Conservation (phyloP, 2,888 invertebrate species). For the Ectemnius continuus region DNA sequence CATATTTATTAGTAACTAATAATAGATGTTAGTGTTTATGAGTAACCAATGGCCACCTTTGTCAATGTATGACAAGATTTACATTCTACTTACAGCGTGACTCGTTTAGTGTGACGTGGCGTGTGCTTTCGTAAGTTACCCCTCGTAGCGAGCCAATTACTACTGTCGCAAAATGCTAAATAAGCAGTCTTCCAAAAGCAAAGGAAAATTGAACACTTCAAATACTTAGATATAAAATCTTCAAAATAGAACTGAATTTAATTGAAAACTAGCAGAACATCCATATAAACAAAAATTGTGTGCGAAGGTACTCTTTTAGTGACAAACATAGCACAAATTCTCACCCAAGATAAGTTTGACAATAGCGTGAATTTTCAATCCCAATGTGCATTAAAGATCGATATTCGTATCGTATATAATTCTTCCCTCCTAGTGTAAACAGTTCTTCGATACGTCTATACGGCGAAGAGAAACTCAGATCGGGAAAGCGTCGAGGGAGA, state of each 20-base stretch:
- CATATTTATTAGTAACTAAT: no score
- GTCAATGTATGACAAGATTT: no score
- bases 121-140: conserved; percentile 65
- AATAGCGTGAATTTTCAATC: conserved; percentile 49
- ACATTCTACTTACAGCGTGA: conserved; percentile 28
- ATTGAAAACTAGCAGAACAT: no score
- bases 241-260: no score
- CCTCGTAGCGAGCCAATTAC: conserved; percentile 66
- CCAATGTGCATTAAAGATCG: conserved; percentile 51
- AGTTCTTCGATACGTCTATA: conserved; percentile 52
- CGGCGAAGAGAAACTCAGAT: conserved; percentile 37
- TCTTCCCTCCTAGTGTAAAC: conserved; percentile 51
- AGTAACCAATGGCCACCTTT: no score
- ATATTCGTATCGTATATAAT: conserved; percentile 50
- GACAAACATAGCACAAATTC: no score
- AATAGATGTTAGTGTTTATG: no score
- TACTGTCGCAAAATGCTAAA: conserved; percentile 60
- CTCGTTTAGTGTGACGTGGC: conserved; percentile 39
- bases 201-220: no score
- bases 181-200: conserved; percentile 61
- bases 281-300: no score
- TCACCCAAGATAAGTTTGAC: not conserved
- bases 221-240: no score
- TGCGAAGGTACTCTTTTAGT: no score
- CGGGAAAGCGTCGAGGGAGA: conserved; percentile 16